Evolutionary conservation across 1,140 invertebrate genomes (phyloP).

Genomic region (Listronotus oregonensis): DNA sequence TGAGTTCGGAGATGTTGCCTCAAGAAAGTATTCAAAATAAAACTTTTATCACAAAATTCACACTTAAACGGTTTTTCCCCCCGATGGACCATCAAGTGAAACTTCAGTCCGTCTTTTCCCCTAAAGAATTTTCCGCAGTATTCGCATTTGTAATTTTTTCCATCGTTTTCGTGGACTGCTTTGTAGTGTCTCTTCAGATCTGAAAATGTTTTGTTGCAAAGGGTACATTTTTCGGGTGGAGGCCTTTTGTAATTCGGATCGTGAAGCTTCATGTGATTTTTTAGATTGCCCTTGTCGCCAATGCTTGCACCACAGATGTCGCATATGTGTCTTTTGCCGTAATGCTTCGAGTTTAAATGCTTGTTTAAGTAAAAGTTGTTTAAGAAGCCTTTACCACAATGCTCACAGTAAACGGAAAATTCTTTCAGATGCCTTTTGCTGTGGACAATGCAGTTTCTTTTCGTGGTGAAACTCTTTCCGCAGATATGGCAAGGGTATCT

Average conservation of each 20-base stretch:
- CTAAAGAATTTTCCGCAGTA: constrained; percentile 29
- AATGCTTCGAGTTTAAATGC: constrained; percentile 35
- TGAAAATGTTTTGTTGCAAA: constrained; percentile 41
- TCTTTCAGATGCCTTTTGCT: constrained; percentile 64
- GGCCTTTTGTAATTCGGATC: constrained; percentile 61
- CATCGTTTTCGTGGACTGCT: constrained; percentile 29
- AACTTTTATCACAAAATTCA: constrained; percentile 29
- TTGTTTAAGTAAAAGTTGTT: constrained; percentile 24
- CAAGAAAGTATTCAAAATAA: constrained; percentile 29
- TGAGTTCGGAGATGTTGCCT: constrained; percentile 30
- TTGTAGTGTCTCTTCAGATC: constrained; percentile 64
- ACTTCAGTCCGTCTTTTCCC: constrained; percentile 28
- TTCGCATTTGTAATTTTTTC: constrained; percentile 32
- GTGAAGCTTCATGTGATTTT: constrained; percentile 67
- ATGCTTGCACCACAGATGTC: constrained; percentile 71
- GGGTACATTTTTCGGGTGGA: constrained; percentile 52
- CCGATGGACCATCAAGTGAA: constrained; percentile 30
- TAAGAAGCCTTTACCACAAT: constrained; percentile 44
- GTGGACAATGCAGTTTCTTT: constrained; percentile 68
- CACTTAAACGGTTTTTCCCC: constrained; percentile 33
- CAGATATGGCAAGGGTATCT: constrained; percentile 49
- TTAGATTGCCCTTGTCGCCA: constrained; percentile 62
- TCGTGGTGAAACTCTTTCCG: constrained; percentile 68
- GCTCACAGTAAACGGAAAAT: constrained; percentile 40
- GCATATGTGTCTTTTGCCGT: constrained; percentile 27